Conservation (phyloP, 1,140 invertebrate genomes). For the Oreohelix idahoensis region DNA sequence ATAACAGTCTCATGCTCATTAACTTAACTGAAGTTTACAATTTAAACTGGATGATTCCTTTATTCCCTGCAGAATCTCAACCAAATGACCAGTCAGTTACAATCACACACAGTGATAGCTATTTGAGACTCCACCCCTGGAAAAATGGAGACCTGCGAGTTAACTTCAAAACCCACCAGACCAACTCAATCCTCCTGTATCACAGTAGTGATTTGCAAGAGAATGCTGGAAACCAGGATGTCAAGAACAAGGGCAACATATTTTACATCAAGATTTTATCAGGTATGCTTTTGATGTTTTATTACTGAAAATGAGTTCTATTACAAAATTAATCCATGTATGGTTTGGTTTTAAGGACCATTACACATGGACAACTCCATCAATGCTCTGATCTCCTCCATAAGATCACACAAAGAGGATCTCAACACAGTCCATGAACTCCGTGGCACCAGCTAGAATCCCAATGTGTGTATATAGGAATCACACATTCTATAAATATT, state of each 20-base stretch:
- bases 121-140: constrained; percentile 93
- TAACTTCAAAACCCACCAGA: constrained; percentile 91
- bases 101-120: constrained; percentile 92
- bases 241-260: constrained; percentile 40
- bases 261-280: constrained; percentile 56
- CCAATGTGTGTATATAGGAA: too few species aligned
- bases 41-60: not conserved
- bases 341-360: too few species aligned
- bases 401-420: too few species aligned
- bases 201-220: constrained; percentile 76
- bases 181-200: constrained; percentile 89
- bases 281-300: constrained; percentile 39
- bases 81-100: constrained; percentile 78
- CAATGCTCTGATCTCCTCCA: too few species aligned
- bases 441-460: too few species aligned
- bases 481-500: too few species aligned
- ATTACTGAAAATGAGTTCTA: too few species aligned
- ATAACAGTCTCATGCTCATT: too few species aligned
- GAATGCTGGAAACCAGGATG: constrained; percentile 16
- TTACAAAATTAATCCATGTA: too few species aligned
- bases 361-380: too few species aligned
- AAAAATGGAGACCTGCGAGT: constrained; percentile 91
- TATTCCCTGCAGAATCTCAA: constrained; percentile 44
- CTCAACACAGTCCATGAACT: too few species aligned
- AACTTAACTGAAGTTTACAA: too few species aligned